Conservation (phyloP, 2,797 vertebrate genomes). For the Brachyrhaphis roseni region DNA sequence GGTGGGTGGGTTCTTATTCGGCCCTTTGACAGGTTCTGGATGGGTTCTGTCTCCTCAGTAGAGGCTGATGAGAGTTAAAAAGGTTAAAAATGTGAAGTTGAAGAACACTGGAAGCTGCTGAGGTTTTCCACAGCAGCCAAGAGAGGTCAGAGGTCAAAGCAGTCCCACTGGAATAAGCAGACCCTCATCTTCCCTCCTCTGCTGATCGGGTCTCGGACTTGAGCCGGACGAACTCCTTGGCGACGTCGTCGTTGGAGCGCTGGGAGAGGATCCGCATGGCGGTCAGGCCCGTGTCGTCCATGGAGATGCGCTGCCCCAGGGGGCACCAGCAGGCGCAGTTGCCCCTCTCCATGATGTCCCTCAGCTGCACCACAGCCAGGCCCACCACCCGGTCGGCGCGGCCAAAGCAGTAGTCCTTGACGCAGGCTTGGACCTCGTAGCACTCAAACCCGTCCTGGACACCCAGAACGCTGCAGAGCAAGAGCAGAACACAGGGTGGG, state of each 20-base stretch:
- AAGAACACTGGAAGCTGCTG: conserved; percentile 2
- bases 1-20: conserved; percentile 16
- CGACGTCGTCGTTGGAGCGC: conserved; percentile 95
- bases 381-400: conserved; percentile 93
- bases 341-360: conserved; percentile 88
- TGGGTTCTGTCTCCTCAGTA: conserved; percentile 4
- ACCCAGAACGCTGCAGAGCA: conserved; percentile 86
- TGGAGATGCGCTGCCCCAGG: conserved; percentile 88
- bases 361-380: conserved; percentile 89
- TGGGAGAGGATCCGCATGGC: conserved; percentile 96
- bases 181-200: conserved; percentile 91
- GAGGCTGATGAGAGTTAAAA: neutral
- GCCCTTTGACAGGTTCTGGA: conserved; percentile 11
- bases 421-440: conserved; percentile 94
- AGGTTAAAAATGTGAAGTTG: conserved; percentile 3
- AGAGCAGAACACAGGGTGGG: neutral
- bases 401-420: conserved; percentile 99
- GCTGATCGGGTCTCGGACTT: conserved; percentile 93
- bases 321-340: conserved; percentile 97
- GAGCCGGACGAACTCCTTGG: conserved; percentile 95
- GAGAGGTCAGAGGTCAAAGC: conserved; percentile 32
- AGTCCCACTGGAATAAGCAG: neutral
- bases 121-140: conserved; percentile 50
- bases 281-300: conserved; percentile 97
- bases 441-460: conserved; percentile 92